These are phyloP conservation scores for Aptenodytes forsteri DNA, from an alignment of 2,113 vertebrate genomes.

Conservation along the genomic window DNA sequence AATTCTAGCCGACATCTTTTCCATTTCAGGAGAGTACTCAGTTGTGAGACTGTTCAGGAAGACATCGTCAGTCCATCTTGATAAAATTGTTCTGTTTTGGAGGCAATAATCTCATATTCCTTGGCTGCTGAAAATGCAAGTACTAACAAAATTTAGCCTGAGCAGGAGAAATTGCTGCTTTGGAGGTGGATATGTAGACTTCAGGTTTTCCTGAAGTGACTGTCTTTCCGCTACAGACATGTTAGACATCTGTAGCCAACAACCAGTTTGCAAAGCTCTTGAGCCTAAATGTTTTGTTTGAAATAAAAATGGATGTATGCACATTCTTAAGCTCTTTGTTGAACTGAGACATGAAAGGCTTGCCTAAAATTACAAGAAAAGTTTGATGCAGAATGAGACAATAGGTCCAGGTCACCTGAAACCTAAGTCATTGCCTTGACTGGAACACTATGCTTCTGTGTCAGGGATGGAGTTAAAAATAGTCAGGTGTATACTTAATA, in stretches of 20 bases:
- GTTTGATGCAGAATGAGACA: neutral
- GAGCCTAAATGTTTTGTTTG: neutral
- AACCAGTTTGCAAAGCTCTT: neutral
- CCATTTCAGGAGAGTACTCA: neutral
- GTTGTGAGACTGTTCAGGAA: neutral
- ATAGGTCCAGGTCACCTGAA: neutral
- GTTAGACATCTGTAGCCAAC: neutral
- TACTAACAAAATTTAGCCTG: neutral
- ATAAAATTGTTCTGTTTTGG: neutral
- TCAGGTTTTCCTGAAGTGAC: neutral
- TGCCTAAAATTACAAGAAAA: neutral
- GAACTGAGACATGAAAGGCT: neutral
- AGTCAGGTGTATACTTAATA: neutral
- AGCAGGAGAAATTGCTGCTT: neutral
- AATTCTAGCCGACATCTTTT: neutral
- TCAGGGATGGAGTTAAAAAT: neutral
- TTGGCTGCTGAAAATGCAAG: neutral
- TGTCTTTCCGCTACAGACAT: neutral
- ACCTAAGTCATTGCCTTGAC: neutral
- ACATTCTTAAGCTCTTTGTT: neutral
- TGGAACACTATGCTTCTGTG: neutral
- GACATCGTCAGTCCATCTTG: neutral
- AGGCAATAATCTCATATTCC: neutral
- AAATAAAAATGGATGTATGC: neutral
- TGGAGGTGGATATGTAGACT: neutral